Conservation (phyloP, 2,888 invertebrate genomes). For the Xestoiulus laeticollis region DNA sequence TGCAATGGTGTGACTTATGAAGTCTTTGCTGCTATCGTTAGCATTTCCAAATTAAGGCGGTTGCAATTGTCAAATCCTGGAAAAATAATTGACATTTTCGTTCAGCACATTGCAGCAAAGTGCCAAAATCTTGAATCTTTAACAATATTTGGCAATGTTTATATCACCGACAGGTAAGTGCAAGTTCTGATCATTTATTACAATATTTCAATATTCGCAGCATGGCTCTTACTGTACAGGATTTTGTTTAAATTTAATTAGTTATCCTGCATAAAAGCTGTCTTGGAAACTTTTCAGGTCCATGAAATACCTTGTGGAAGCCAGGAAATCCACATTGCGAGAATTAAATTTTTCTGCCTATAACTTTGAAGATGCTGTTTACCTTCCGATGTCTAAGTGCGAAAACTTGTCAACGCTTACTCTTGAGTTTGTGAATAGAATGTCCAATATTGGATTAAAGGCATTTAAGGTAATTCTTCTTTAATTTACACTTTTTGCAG, state of each 20-base stretch:
- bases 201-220: too few species aligned
- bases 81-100: not conserved
- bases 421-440: conserved; percentile 56
- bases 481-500: not conserved
- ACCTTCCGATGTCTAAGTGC: conserved; percentile 53
- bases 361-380: conserved; percentile 55
- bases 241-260: too few species aligned
- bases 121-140: not conserved
- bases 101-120: not conserved
- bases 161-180: not conserved
- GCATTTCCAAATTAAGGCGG: conserved; percentile 52
- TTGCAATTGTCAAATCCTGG: conserved; percentile 57
- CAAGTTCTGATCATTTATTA: not conserved
- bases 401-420: conserved; percentile 53
- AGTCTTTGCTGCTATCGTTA: conserved; percentile 39
- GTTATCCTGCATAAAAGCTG: too few species aligned
- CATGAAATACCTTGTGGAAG: conserved; percentile 50
- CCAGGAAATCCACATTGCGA: conserved; percentile 49
- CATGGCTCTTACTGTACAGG: too few species aligned
- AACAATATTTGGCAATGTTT: not conserved
- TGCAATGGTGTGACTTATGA: conserved; percentile 47
- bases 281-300: too few species aligned
- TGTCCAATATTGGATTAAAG: conserved; percentile 56
- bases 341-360: conserved; percentile 56
- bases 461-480: conserved; percentile 51